Base-by-base conservation (phyloP, 2,888 invertebrate species). In the Priocnemis perturbator region DNA sequence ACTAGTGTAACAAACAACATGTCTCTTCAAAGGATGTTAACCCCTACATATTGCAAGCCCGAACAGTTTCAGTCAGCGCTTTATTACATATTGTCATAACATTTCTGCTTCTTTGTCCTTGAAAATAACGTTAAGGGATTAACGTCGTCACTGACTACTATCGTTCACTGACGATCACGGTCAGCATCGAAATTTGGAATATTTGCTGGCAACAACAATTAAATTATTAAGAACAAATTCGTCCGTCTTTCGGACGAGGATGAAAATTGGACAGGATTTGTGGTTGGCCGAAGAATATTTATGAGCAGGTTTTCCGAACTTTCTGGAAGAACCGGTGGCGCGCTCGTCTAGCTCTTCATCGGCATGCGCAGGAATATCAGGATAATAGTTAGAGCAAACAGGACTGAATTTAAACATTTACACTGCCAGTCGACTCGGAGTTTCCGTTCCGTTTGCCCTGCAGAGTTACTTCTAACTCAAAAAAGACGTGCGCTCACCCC, bases 331-430 rank as follows among this genome's bases (percentile, higher is more conserved):
- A 48, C 59, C n/a, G 19, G 15, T 20, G 20, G 47, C 55, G 48
- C 44, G 37, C 62, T 26, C 47, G 45, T 58, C 48, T 56, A 62
- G 60, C 60, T 71, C 55, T 57, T 60, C 37, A 15, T 14, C 11
- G 55, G 50, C 52, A 44, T 64, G 50, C 50, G 37, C 60, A 48
- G 60, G 65, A 73, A 64, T 75, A 75, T 75, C 75, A 71, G 45
- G 59, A 75, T 75, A 71, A 71, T 74, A 71, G 64, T 74, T 71
- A 64, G 58, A 59, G 62, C 66, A 69, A 74, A 75, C 60, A 69
- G 30, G 62, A 61, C 65, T 59, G 30, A 64, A 71, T 66, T 75
- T 71, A 71, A 71, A 75, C 60, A 66, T 74, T 75, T 69, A 44
- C 62, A 57, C 26, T 66, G 53, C 64, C 44, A 66, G 64, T 26